A percentile compares a stretch with the other conserved stretches of the same genome.
Evolutionary conservation across 2,113 vertebrate genomes (phyloP).

Genomic region (Eublepharis macularius): DNA sequence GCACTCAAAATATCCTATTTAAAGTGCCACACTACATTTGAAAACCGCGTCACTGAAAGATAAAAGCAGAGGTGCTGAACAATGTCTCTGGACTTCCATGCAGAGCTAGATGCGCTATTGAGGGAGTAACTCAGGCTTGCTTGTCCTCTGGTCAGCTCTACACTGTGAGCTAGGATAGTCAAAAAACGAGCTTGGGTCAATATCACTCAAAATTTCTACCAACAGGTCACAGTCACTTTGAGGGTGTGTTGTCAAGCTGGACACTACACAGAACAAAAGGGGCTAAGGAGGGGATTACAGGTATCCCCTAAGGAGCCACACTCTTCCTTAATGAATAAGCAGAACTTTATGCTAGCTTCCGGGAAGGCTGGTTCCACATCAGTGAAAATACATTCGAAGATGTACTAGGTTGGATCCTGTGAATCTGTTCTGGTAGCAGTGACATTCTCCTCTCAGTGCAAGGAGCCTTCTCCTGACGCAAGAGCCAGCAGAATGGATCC

Average conservation of each 20-base stretch:
- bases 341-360: background rate
- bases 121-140: constrained; percentile 43
- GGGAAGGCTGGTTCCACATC: background rate
- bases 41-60: background rate
- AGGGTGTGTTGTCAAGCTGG: background rate
- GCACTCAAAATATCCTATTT: constrained; percentile 49
- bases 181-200: background rate
- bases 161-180: constrained; percentile 2
- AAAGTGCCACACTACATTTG: constrained; percentile 71
- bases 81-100: background rate
- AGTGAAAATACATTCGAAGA: accelerated
- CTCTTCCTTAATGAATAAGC: background rate
- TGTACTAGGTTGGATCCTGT: background rate
- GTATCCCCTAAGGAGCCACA: background rate
- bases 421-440: too few relatives aligned
- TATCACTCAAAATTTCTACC: background rate
- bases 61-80: background rate
- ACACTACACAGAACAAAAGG: background rate
- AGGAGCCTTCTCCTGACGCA: too few relatives aligned
- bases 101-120: too few relatives aligned
- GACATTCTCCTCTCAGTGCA: too few relatives aligned
- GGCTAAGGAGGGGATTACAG: background rate
- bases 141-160: constrained; percentile 33
- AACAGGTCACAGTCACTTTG: background rate
- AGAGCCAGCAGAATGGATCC: too few relatives aligned